Evolutionary conservation across 35 echinoderm and acorn worm species (phyloP), one percentile per base, ranked within the genome.

Genomic region (Lytechinus pictus): DNA sequence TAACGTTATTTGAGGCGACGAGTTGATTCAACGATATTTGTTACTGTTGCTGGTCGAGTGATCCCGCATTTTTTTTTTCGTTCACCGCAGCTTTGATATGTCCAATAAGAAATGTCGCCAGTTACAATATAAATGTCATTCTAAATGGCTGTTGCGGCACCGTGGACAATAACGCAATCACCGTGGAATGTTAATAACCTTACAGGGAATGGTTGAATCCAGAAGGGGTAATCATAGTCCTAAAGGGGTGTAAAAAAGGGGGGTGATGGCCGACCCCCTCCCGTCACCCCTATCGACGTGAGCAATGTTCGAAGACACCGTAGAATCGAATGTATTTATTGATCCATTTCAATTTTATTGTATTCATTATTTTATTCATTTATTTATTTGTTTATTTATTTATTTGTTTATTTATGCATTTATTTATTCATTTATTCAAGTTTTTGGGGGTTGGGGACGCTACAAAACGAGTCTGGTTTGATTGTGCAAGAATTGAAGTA

Each of bases 51-150:
- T 79, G 66, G 19, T 79, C 16, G 66, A 79, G 21, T 8, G 21
- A 79, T 79, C 2, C 66, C 66, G 66, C 66, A 7, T 24, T 79
- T 79, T 79, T 0, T 8, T 58, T 58, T 11, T n/a, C 4, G 14
- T 79, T 60, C 57, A 79, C 66, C 66, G 66, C 66, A 79, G 19
- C 33, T 54, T 90, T 90, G 52, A 90, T 90, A 54, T 54, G 24
- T 54, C 88, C 88, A 90, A 90, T 90, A 90, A 90, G 88, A 44
- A 44, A 54, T 90, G 88, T 90, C 88, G 88, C 88, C 88, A 54
- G 7, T 90, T 21, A 90, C 88, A 90, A 90, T 90, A 54, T 52
- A 90, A 44, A 54, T 90, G 88, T 90, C 88, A 90, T 90, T 90
- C 52, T 90, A 52, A 54, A 90, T 51, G 11, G 88, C 6, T 44